Percentiles rank a stretch among this genome's conserved stretches.
Evolutionary conservation across 1,140 invertebrate genomes (phyloP).

Genomic region (Bombyx mori): ASM3026992v2 NC_085121.1:5707501-5708000

Average conservation of each 20-base stretch:
- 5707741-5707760: constrained; percentile 51
- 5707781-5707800: constrained; percentile 44
- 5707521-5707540: too few species aligned
- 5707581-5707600: background rate
- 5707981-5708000: background rate
- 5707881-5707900: too few species aligned
- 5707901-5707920: too few species aligned
- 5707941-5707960: background rate
- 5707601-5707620: constrained; percentile 9
- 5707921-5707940: background rate
- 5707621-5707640: constrained; percentile 50
- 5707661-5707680: constrained; percentile 35
- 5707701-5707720: constrained; percentile 58
- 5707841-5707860: background rate
- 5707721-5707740: constrained; percentile 45
- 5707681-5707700: constrained; percentile 42
- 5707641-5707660: constrained; percentile 45
- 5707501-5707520: too few species aligned
- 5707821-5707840: background rate
- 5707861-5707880: background rate
- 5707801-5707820: constrained; percentile 3
- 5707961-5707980: background rate
- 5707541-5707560: too few species aligned
- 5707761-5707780: constrained; percentile 45
- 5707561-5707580: too few species aligned